Evolutionary conservation across 64 coral and sea anemone genomes (phyloP).

Genomic region (Actinia tenebrosa): DNA sequence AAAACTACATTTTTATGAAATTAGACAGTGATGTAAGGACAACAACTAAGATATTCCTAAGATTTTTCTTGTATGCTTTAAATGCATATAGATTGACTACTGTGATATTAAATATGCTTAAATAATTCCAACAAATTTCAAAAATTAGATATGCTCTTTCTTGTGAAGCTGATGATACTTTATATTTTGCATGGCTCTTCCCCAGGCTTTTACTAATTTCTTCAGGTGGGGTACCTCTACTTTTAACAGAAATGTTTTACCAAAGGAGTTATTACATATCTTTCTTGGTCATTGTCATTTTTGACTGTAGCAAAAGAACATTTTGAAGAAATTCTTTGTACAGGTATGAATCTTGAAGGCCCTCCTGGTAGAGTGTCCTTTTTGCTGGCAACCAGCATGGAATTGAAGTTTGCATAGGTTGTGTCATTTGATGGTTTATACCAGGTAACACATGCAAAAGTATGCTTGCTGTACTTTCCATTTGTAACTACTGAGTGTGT

Average conservation of each 20-base stretch:
- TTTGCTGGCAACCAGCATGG: not conserved
- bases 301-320: slow-evolving; percentile 8
- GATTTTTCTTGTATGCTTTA: no score
- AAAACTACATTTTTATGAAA: no score
- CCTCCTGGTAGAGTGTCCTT: slow-evolving; percentile 25
- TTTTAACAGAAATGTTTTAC: slow-evolving; percentile 1
- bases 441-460: slow-evolving; percentile 44
- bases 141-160: no score
- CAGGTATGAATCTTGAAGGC: slow-evolving; percentile 26
- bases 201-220: no score
- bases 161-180: no score
- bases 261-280: slow-evolving; percentile 1
- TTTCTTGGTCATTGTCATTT: not conserved
- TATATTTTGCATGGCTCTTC: no score
- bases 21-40: no score
- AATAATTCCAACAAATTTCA: no score
- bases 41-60: no score
- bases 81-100: no score
- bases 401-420: slow-evolving; percentile 12
- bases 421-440: not conserved
- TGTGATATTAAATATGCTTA: no score
- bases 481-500: not conserved
- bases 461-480: not conserved
- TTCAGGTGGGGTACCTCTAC: not conserved
- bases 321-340: slow-evolving; percentile 27